Evolutionary conservation across 2,797 vertebrate genomes (phyloP).

Genomic region (Mormyrops boulengeri): DNA sequence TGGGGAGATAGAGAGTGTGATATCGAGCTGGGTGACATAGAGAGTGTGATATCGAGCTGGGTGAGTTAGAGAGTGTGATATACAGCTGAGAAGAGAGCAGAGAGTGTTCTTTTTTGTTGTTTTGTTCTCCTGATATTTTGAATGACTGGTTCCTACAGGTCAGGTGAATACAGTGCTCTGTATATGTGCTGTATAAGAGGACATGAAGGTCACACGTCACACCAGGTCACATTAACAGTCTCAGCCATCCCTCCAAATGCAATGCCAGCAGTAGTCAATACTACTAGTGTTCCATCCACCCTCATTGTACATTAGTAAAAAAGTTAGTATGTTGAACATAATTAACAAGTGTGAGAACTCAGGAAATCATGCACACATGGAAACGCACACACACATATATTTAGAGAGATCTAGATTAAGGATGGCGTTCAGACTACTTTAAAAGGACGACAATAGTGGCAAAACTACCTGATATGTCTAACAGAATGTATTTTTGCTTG

Average conservation of each 20-base stretch:
- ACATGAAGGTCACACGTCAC: background rate
- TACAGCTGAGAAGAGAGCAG: background rate
- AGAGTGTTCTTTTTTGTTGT: background rate
- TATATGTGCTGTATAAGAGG: background rate
- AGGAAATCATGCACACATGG: background rate
- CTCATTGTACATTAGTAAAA: background rate
- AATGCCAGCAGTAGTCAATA: background rate
- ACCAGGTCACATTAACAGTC: background rate
- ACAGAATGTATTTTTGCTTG: constrained; percentile 12
- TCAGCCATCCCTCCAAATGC: background rate
- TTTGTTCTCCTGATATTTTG: background rate
- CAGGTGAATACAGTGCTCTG: background rate
- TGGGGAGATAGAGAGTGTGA: background rate
- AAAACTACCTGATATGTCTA: background rate
- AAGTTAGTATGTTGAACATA: background rate
- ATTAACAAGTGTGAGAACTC: background rate
- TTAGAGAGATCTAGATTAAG: background rate
- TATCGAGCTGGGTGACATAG: background rate
- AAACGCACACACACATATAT: background rate
- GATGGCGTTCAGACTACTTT: background rate
- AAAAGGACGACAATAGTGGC: background rate
- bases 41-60: background rate
- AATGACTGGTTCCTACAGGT: background rate
- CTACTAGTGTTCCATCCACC: background rate
- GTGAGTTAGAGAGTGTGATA: background rate